These are phyloP conservation scores for Kryptopterus vitreolus DNA, from an alignment of 2,797 vertebrate genomes.

Conservation along the genomic window DNA sequence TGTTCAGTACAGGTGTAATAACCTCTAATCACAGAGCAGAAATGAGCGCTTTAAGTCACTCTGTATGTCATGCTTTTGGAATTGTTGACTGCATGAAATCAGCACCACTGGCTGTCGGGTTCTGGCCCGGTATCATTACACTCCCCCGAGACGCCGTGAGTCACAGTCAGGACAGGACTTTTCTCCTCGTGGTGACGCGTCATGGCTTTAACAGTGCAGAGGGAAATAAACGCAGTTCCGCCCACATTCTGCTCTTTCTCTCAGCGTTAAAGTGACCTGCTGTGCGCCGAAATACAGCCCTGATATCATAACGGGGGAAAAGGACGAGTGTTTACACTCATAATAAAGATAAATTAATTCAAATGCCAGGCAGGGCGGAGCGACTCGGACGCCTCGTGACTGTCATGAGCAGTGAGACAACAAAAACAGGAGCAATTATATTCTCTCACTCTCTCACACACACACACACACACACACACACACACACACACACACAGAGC, in stretches of 20 bases:
- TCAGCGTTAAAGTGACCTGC: not conserved
- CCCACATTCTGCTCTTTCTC: conserved; percentile 5
- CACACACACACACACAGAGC: not conserved
- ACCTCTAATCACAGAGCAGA: not conserved
- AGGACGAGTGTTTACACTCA: conserved; percentile 55
- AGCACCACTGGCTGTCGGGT: not conserved
- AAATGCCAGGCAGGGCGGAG: conserved; percentile 50
- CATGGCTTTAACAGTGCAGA: not conserved
- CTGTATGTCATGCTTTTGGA: not conserved
- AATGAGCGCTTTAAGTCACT: not conserved
- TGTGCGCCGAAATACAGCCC: not conserved
- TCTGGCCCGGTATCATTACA: not conserved
- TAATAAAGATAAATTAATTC: conserved; percentile 63
- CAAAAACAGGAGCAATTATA: not conserved
- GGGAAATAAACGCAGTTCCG: not conserved
- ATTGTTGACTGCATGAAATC: not conserved
- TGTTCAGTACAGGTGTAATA: not conserved
- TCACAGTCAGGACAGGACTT: not conserved
- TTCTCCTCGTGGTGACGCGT: not conserved
- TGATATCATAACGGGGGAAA: conserved; percentile 34
- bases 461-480: not conserved
- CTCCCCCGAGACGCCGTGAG: not conserved
- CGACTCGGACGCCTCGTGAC: conserved; percentile 66
- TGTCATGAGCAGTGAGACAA: conserved; percentile 65
- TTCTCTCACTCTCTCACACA: not conserved